Base-by-base conservation (phyloP, 2,113 vertebrate genomes). In the Microtus montanus region DNA sequence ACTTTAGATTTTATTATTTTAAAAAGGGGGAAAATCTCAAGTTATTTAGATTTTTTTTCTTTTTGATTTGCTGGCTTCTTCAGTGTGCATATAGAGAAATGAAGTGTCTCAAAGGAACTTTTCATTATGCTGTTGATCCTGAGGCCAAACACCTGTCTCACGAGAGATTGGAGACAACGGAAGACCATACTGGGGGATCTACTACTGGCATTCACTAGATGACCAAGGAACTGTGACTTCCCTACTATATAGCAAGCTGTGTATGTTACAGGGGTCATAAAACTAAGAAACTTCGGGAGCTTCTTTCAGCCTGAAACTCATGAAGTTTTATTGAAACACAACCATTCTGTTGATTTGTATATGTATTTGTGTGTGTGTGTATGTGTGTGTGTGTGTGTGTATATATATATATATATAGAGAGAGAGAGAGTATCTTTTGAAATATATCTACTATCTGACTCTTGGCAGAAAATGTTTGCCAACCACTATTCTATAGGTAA, bases 281-380 rank as follows among this genome's bases (percentile, higher is more conserved):
- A 71, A 74, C 24, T 35, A 20, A 47, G 82, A 90, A 41, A 10
- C n/a, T 33, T 20, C 73, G 13, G 13, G 44, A 64, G n/a, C 35
- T 49, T 58, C 30, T 35, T 30, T 68, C 63, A 58, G 15, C 10
- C 74, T 58, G 52, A 54, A 86, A 30, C 68, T 63, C 19, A 14
- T 84, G 58, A 94, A 73, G 84, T 54, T 92, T 93, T 82, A 26
- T n/a, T 73, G 92, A 19, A 77, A 89, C 54, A 71, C 49, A 74
- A 71, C 41, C 63, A 85, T 4, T 24, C 22, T 73, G 14, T 86
- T 71, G 54, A n/a, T 49, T 71, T 41, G 5, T 19, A 12, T 24
- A 20, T 20, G 54, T 58, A 58, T 44, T 5, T 44, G 0, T 58
- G 17, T 58, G 5, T 54, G 54, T 54, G 5, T 58, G 17, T 58